Conservation (phyloP, 2,888 invertebrate genomes). For the Crepidodera aurea region DNA sequence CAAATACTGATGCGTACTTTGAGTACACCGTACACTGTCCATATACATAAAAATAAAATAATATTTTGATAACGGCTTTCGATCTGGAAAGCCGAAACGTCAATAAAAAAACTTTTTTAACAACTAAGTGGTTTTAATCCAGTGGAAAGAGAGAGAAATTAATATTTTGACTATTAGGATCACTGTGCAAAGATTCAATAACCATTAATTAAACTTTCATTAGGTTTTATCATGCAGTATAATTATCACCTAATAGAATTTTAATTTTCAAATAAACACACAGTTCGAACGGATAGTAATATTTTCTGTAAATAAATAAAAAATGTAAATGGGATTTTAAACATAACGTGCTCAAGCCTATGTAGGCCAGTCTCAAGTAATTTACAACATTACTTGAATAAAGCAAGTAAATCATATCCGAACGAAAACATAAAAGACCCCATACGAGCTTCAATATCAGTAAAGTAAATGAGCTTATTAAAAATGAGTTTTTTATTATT, state of each 20-base stretch:
- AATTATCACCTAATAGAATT: conserved; percentile 7
- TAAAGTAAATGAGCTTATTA: conserved; percentile 37
- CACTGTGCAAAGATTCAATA: too few relatives aligned
- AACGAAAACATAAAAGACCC: conserved; percentile 37
- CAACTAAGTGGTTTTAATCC: too few relatives aligned
- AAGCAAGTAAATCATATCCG: conserved; percentile 33
- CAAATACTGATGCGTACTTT: too few relatives aligned
- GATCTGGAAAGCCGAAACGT: too few relatives aligned
- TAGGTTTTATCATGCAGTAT: not conserved
- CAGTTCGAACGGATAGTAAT: not conserved
- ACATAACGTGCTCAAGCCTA: conserved; percentile 11
- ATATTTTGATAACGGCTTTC: too few relatives aligned
- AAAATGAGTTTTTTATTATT: too few relatives aligned
- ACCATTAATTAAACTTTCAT: too few relatives aligned
- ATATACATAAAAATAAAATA: too few relatives aligned
- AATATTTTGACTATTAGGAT: too few relatives aligned
- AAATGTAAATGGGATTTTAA: conserved; percentile 38
- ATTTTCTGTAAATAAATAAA: not conserved
- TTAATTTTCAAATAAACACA: conserved; percentile 3
- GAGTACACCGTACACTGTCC: too few relatives aligned
- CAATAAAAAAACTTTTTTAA: too few relatives aligned
- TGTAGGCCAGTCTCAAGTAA: conserved; percentile 20
- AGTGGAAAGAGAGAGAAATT: too few relatives aligned
- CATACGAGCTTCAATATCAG: conserved; percentile 37
- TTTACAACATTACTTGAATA: conserved; percentile 25